Percentiles rank a stretch among this genome's conserved stretches.
Conservation (phyloP, 2,888 invertebrate species). For the Zeuzera pyrina region DNA sequence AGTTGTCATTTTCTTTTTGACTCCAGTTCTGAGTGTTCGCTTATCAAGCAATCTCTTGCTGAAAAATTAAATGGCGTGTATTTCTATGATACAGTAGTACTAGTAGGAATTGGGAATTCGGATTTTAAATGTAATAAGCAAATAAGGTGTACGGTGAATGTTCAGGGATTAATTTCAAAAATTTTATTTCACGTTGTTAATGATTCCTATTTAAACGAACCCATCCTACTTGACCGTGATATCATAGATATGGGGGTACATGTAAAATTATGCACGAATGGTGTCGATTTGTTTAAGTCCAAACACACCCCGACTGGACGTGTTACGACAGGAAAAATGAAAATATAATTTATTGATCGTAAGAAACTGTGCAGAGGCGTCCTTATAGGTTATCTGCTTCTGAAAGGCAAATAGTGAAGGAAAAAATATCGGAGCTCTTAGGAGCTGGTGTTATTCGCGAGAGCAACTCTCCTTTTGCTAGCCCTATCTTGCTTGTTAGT, state of each 20-base stretch:
- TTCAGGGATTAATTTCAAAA: background rate
- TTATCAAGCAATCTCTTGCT: conserved; percentile 1
- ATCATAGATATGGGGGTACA: conserved; percentile 1
- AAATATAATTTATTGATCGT: conserved; percentile 4
- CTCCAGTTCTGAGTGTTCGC: conserved; percentile 4
- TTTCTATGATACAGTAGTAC: background rate
- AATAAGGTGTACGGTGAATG: background rate
- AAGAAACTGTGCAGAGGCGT: conserved; percentile 4
- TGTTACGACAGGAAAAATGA: conserved; percentile 4
- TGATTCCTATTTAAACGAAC: background rate
- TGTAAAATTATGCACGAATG: background rate
- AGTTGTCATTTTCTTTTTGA: conserved; percentile 5
- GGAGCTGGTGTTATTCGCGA: conserved; percentile 5
- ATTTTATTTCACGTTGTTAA: conserved; percentile 3
- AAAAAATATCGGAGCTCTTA: conserved; percentile 3
- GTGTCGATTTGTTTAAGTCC: background rate
- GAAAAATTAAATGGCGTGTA: background rate
- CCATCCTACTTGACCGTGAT: conserved; percentile 5
- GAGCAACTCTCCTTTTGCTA: conserved; percentile 9
- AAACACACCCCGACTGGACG: conserved; percentile 3
- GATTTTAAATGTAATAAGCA: conserved; percentile 1
- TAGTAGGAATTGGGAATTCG: conserved; percentile 1
- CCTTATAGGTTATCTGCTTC: conserved; percentile 3
- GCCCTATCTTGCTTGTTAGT: conserved; percentile 10
- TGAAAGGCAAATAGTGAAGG: conserved; percentile 2